Percentiles rank a stretch among this genome's conserved stretches.
phyloP scores from a whole-genome alignment of 2,888 invertebrate species.

The Drosophila ustulata region DNA sequence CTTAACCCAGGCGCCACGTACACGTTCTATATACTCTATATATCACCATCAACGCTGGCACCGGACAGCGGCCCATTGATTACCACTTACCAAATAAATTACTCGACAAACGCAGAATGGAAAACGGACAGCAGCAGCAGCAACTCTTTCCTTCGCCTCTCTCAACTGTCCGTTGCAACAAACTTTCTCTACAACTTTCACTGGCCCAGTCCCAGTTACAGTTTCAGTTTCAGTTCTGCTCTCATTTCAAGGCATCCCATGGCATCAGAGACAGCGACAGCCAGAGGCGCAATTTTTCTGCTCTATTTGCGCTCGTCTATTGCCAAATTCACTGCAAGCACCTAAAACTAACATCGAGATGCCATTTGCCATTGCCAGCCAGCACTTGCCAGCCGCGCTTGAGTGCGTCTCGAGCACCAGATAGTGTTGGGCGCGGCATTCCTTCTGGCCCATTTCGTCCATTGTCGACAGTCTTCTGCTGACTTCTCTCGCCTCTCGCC shows the following conservation, averaged over 20 bases:
- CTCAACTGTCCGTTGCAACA: conserved; percentile 25
- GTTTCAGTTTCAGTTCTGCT: conserved; percentile 6
- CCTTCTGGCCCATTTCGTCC: conserved; percentile 5
- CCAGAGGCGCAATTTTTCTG: conserved; percentile 74
- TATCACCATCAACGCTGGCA: conserved; percentile 58
- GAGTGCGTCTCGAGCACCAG: conserved; percentile 55
- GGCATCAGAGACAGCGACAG: conserved; percentile 10
- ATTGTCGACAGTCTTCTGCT: conserved; percentile 2
- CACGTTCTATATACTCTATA: conserved; percentile 26
- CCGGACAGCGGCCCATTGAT: conserved; percentile 71
- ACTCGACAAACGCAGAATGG: conserved; percentile 36
- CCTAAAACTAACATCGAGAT: conserved; percentile 68
- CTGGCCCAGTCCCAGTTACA: conserved; percentile 34
- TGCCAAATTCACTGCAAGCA: conserved; percentile 75
- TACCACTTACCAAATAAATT: conserved; percentile 77
- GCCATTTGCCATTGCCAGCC: conserved; percentile 64
- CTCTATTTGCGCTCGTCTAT: conserved; percentile 73
- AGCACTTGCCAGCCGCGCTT: conserved; percentile 50
- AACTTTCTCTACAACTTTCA: conserved; percentile 73
- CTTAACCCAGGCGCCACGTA: conserved; percentile 60
- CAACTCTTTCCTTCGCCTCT: neutral
- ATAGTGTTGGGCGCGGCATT: conserved; percentile 55
- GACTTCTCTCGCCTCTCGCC: conserved; percentile 21
- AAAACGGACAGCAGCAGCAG: neutral
- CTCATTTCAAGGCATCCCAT: conserved; percentile 14